Conservation (phyloP, 1,140 invertebrate genomes). For the Brachionus angularis region DNA sequence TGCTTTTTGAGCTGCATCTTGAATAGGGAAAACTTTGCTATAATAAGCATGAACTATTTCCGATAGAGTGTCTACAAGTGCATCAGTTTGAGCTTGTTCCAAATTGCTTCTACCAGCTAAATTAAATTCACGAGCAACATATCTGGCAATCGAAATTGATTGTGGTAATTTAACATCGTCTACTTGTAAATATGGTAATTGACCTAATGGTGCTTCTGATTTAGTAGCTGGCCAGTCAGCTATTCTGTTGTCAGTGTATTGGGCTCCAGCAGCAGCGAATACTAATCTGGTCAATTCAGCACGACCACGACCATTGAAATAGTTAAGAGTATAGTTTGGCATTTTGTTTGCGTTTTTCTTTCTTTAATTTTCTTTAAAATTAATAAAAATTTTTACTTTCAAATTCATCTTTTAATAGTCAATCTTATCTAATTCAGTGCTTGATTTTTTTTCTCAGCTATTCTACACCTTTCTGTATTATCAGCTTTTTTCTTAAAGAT, state of each 20-base stretch:
- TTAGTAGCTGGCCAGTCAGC: constrained; percentile 44
- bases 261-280: constrained; percentile 44
- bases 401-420: too few relatives aligned
- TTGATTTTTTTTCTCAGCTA: too few relatives aligned
- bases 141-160: constrained; percentile 36
- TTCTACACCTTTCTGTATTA: too few relatives aligned
- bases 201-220: constrained; percentile 16
- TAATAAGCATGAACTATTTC: constrained; percentile 10
- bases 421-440: constrained; percentile 31
- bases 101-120: constrained; percentile 6
- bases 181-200: constrained; percentile 31
- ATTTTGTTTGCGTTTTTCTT: not conserved
- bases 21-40: not conserved
- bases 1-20: constrained; percentile 10
- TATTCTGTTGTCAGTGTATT: constrained; percentile 19
- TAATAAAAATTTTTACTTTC: not conserved
- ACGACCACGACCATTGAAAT: constrained; percentile 45
- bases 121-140: constrained; percentile 5
- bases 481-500: too few relatives aligned
- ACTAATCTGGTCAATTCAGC: constrained; percentile 45
- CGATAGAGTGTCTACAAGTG: constrained; percentile 28
- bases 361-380: not conserved
- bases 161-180: not conserved
- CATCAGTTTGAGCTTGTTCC: constrained; percentile 17
- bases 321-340: constrained; percentile 5